These are phyloP conservation scores for Syrmaticus mikado DNA, from an alignment of 2,113 vertebrate species.

Conservation along the genomic window DNA sequence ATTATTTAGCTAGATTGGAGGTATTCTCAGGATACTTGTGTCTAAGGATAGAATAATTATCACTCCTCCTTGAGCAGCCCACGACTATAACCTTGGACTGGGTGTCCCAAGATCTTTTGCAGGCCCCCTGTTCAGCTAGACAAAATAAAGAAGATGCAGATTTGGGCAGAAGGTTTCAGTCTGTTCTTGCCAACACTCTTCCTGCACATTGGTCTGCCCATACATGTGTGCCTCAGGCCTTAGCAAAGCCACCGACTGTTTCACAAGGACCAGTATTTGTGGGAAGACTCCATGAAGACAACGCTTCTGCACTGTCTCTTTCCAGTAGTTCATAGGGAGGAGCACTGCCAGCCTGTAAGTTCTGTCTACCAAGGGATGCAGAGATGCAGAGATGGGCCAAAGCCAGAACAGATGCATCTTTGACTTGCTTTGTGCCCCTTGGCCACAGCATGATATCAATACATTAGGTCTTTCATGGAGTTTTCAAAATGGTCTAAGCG, in stretches of 20 bases:
- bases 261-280: neutral
- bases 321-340: neutral
- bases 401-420: neutral
- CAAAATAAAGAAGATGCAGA: neutral
- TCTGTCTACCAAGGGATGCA: neutral
- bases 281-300: neutral
- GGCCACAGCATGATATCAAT: neutral
- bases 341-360: neutral
- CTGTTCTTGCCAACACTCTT: neutral
- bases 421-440: neutral
- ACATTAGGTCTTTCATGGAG: neutral
- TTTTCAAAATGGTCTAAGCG: neutral
- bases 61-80: neutral
- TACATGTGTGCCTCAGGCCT: neutral
- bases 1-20: neutral
- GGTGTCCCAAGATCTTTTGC: neutral
- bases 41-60: neutral
- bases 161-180: neutral
- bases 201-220: neutral
- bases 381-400: neutral
- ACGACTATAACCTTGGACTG: rapidly evolving
- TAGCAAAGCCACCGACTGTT: neutral
- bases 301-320: neutral
- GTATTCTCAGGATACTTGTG: neutral
- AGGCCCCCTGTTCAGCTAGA: neutral